Base-by-base conservation (phyloP, 2,113 vertebrate genomes). In the Hemichromis elongatus region DNA sequence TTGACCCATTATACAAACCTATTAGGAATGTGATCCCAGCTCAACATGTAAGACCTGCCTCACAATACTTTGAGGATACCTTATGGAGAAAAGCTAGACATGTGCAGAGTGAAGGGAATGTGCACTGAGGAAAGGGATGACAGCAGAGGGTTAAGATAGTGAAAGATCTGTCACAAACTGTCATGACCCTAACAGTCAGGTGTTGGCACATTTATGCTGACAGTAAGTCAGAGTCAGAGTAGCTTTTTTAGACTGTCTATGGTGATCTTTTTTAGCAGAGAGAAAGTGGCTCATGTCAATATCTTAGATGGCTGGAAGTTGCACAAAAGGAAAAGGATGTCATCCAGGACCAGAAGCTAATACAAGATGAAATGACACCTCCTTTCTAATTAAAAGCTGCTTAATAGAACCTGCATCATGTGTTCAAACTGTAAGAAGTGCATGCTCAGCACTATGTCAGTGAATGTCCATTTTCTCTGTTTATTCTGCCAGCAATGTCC, bases 31-130 rank as follows among this genome's bases (percentile, higher is more conserved):
- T 28, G 26, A 82, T 80, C 56, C 16, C 40, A 70, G 70, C 9
- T 37, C 50, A 77, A 37, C 40, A 77, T 85, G 57, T 70, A 28
- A 53, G 54, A 26, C 12, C 66, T 82, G 85, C 21, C 45, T 88
- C 79, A 77, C 26, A 8, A 84, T 88, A 80, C 85, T 66, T 52
- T 18, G 8, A 68, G 47, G 55, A 52, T 70, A 24, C 50, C 37
- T 55, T 26, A 6, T 40, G 70, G 63, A 80, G 63, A 26, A 77
- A 35, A 59, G 47, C 35, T 56, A n/a, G 68, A 79, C 9, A 19
- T 66, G 89, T 87, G 83, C 2, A 63, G 87, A 90, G 57, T 84
- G 89, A 90, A 70, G 81, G 66, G 86, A 90, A 85, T 93, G 84
- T 56, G 61, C 80, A 66, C 45, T 16, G 63, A 80, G 59, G 79